These are phyloP conservation scores for Drosophila miranda DNA, from an alignment of 1,140 invertebrate genomes.

Conservation along the genomic window DNA sequence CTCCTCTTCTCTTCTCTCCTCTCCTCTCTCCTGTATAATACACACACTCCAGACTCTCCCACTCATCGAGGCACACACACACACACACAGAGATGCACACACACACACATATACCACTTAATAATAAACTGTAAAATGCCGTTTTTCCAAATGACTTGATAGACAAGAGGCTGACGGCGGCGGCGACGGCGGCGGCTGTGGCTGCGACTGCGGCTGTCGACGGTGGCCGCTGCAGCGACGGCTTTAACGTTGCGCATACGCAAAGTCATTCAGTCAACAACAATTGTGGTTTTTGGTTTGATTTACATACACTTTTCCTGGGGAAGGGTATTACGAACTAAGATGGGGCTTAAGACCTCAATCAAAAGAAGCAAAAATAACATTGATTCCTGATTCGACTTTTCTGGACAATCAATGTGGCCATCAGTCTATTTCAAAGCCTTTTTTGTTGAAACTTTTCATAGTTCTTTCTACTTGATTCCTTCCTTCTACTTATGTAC, in stretches of 20 bases:
- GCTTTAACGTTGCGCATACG: constrained; percentile 53
- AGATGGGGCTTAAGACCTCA: no score
- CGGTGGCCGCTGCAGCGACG: constrained; percentile 20
- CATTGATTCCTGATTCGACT: no score
- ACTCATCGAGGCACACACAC: constrained; percentile 28
- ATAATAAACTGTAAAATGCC: constrained; percentile 68
- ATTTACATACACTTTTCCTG: not conserved
- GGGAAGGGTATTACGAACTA: no score
- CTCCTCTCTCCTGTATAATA: not conserved
- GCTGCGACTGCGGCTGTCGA: not conserved
- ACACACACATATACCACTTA: constrained; percentile 53
- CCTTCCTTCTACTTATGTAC: no score
- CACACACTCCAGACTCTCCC: constrained; percentile 48
- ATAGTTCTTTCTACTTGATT: no score
- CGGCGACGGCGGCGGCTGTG: constrained; percentile 31
- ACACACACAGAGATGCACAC: constrained; percentile 21
- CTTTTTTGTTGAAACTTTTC: no score
- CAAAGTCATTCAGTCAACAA: constrained; percentile 66
- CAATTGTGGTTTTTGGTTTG: constrained; percentile 34
- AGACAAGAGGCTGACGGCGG: constrained; percentile 70
- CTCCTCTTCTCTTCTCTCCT: not conserved
- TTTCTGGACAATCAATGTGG: no score
- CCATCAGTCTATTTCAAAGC: no score
- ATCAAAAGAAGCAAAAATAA: no score
- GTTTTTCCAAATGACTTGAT: constrained; percentile 79